phyloP scores from a whole-genome alignment of 2,797 vertebrate species.

The Mormyrops boulengeri region DNA sequence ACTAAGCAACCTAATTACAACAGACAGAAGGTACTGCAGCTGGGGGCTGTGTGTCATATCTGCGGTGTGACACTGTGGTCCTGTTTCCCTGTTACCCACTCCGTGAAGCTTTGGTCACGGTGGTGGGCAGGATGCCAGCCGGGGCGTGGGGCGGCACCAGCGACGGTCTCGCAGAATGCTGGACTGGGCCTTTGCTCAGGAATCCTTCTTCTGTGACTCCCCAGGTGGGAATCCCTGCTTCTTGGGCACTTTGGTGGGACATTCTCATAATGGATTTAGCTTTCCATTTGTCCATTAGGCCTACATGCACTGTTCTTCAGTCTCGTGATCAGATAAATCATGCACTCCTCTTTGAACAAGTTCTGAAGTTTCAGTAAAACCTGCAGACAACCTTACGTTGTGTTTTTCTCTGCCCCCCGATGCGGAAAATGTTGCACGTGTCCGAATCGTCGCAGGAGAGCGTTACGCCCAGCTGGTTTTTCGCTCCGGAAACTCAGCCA shows the following conservation, averaged over 20 bases:
- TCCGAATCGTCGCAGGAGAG: conserved; percentile 46
- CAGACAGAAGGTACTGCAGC: neutral
- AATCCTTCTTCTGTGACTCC: conserved; percentile 82
- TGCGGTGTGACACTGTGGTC: neutral
- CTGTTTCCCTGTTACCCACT: neutral
- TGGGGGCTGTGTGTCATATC: neutral
- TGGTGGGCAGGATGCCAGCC: conserved; percentile 32
- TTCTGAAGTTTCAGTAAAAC: neutral
- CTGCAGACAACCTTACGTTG: neutral
- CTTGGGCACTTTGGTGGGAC: neutral
- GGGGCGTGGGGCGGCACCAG: conserved; percentile 35
- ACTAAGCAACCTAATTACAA: neutral
- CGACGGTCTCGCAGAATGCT: conserved; percentile 76
- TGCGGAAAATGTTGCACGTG: neutral
- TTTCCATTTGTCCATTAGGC: neutral
- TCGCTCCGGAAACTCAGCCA: conserved; percentile 91
- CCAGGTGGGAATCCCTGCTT: conserved; percentile 63
- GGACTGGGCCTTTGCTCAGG: conserved; percentile 65
- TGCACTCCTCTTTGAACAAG: neutral
- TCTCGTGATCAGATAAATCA: neutral
- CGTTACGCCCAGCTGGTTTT: conserved; percentile 90
- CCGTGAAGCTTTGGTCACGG: conserved; percentile 29
- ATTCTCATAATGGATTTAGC: neutral
- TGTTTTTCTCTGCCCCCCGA: neutral
- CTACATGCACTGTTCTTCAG: neutral